These are phyloP conservation scores for Lasius platythorax DNA, from an alignment of 2,888 invertebrate species.

Conservation along the genomic window DNA sequence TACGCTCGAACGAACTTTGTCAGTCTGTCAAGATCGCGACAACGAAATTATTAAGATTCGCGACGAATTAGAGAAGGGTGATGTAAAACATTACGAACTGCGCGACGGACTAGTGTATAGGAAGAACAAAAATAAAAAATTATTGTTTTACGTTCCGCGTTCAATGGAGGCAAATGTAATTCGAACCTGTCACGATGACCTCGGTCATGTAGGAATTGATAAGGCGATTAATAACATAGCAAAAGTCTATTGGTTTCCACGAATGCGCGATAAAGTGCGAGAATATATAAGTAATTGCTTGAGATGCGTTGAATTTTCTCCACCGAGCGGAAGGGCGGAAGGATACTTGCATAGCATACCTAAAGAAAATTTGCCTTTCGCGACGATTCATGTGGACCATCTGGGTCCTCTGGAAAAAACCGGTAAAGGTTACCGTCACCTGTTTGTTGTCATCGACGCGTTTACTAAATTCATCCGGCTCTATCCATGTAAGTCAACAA, in stretches of 20 bases:
- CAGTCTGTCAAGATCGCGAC: no score
- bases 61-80: no score
- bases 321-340: neutral
- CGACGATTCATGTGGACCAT: neutral
- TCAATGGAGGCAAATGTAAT: neutral
- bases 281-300: neutral
- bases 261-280: neutral
- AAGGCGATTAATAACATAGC: neutral
- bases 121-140: no score
- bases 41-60: no score
- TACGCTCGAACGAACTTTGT: no score
- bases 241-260: neutral
- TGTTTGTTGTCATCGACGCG: constrained; percentile 1
- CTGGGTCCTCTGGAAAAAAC: neutral
- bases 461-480: constrained; percentile 17
- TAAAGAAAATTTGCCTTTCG: constrained; percentile 55
- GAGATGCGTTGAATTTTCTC: neutral
- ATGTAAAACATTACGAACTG: no score
- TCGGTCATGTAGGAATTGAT: neutral
- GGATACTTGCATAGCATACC: no score
- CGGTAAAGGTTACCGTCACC: neutral
- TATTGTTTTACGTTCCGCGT: neutral
- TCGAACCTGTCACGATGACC: neutral
- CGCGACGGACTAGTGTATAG: no score
- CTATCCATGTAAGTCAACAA: neutral